Evolutionary conservation across 2,888 invertebrate genomes (phyloP), one percentile per base, ranked within the genome.

Genomic region (Leucania comma): DNA sequence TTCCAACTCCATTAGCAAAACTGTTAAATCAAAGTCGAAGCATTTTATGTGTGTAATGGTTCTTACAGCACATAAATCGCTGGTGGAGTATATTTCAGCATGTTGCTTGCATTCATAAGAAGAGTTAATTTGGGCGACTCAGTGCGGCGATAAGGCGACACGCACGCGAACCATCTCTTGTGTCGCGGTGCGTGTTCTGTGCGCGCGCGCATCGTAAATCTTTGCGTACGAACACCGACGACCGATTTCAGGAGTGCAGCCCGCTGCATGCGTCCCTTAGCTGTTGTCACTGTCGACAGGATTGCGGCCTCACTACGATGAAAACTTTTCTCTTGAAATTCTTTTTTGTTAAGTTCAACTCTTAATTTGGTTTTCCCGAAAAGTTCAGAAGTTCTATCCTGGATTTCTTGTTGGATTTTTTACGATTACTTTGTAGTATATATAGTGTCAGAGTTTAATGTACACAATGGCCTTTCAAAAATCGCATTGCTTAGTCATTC

Each of bases 41-140:
- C 53, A 51, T 20, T 75, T 57, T 56, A 69, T 69, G n/a, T n/a
- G n/a, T n/a, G 20, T 68, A 72, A 72, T 80, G 60, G 66, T 56
- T 67, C 57, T 81, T 79, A 76, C 74, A 71, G 70, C 78, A 68
- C 64, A 86, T 88, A 90, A 91, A 90, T 90, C 87, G 87, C 82
- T 78, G 81, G 81, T 84, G 81, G 83, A 83, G 29, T 51, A 83
- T 84, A 85, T 85, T 84, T 83, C 80, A 85, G 85, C 84, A 82
- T 86, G 90, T 89, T 90, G 89, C 91, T 91, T 89, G 91, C 92
- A 93, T 94, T 94, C 92, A 93, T 93, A 90, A 93, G 87, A 90
- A 83, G 88, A 86, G 88, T 94, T 93, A 93, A 94, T 93, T 94
- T 93, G 92, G 85, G 92, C 87, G 89, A 89, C 83, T 86, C 87